Conservation (phyloP, 2,888 invertebrate species). For the Hyalella azteca region DNA sequence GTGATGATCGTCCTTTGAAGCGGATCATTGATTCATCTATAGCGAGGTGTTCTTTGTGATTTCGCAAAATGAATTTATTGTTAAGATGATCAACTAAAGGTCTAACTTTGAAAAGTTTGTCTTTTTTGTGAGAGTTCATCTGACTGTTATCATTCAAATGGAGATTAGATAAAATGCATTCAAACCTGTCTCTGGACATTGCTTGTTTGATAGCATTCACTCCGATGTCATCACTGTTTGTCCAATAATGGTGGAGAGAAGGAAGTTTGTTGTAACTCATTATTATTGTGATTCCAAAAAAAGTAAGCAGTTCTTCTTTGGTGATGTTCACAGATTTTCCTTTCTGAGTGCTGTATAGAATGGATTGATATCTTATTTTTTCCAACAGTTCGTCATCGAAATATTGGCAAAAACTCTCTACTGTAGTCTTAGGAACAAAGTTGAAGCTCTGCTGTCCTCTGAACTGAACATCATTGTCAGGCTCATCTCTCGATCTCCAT, state of each 20-base stretch:
- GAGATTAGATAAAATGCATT: slow-evolving; percentile 4
- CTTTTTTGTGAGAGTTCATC: neutral
- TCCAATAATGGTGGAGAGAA: neutral
- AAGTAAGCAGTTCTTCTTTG: no score
- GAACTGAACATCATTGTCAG: no score
- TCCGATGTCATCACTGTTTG: neutral
- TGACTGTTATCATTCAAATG: slow-evolving; percentile 26
- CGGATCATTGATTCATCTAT: slow-evolving; percentile 59
- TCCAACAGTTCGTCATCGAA: no score
- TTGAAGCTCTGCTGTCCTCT: no score
- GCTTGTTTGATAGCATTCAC: neutral
- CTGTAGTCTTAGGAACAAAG: no score
- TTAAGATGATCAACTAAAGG: slow-evolving; percentile 5
- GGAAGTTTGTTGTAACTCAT: neutral
- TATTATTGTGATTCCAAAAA: neutral
- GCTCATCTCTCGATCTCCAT: no score
- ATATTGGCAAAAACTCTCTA: no score
- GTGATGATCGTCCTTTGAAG: slow-evolving; percentile 59
- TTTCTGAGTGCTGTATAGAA: no score
- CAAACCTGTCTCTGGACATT: neutral
- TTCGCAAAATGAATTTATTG: neutral
- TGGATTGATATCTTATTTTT: no score
- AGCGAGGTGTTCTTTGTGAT: neutral
- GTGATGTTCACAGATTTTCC: no score
- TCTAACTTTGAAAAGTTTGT: slow-evolving; percentile 9